Evolutionary conservation across 2,113 vertebrate species (phyloP), one percentile per base, ranked within the genome.

Genomic region (Enhydra lutris): DNA sequence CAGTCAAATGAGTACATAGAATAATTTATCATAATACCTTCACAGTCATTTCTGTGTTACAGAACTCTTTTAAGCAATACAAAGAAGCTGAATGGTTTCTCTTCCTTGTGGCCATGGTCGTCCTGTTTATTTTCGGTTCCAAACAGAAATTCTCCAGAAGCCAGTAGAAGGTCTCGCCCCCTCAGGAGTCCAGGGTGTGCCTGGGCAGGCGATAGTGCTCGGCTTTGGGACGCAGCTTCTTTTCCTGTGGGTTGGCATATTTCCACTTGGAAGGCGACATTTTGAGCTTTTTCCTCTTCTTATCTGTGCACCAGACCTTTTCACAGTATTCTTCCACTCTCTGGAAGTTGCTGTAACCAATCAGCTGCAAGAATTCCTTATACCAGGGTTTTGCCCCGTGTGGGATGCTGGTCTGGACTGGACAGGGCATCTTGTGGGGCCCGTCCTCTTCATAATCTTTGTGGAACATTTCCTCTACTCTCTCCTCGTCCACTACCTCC

Each of bases 261-360:
- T 99, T 99, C 99, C 99, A 99, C 97, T 99, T 99, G 39, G 99
- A 98, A 9, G 98, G 98, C 20, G 99, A 98, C 98, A 98, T 98
- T 98, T 99, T 99, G 34, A 99, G 98, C 99, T 99, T 99, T 99
- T 99, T 99, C 86, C 99, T 99, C 97, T 99, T 99, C 97, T 99
- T 99, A 65, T 99, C 99, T 0, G 99, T 99, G 97, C 99, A 99
- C 99, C 99, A 99, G 50, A 99, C 99, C 98, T 99, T 99, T 98
- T 99, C 99, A 82, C 99, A 99, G 97, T 99, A 99, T 97, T 99
- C 99, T 89, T 99, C 99, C 50, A 99, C 99, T 63, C 99, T 98
- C 97, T 99, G 99, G 97, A 99, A 99, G 97, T 99, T 99, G 96
- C 99, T 99, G 20, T 99, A 99, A 86, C 99, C 99, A 92, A 99